Evolutionary conservation across 1,140 invertebrate species (phyloP).

Genomic region (Drosophila auraria): DNA sequence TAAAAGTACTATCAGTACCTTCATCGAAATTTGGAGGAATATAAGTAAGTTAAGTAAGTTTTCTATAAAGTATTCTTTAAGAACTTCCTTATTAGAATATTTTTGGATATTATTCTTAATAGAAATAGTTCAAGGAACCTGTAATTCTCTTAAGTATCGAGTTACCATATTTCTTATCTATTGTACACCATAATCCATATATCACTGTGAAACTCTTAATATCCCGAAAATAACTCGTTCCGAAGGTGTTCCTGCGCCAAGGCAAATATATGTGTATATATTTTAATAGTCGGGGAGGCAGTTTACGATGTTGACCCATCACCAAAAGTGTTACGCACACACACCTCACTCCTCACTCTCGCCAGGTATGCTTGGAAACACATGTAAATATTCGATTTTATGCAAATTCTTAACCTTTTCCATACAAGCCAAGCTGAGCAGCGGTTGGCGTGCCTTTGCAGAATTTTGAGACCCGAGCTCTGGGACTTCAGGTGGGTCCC

Average conservation of each 20-base stretch:
- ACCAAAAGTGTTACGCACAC: slow-evolving; percentile 47
- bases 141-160: background rate
- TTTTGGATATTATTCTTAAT: too few species aligned
- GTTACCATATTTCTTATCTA: background rate
- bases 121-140: background rate
- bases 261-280: background rate
- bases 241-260: background rate
- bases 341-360: slow-evolving; percentile 8
- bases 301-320: slow-evolving; percentile 60
- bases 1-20: too few species aligned
- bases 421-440: slow-evolving; percentile 34
- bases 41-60: too few species aligned
- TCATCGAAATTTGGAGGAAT: too few species aligned
- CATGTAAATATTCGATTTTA: slow-evolving; percentile 77
- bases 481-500: slow-evolving; percentile 9
- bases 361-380: slow-evolving; percentile 23
- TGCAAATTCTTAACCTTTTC: slow-evolving; percentile 78
- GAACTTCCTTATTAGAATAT: too few species aligned
- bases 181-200: background rate
- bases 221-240: background rate
- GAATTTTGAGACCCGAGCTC: slow-evolving; percentile 35
- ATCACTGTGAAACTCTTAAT: background rate
- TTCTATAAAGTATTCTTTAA: too few species aligned
- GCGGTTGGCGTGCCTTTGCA: slow-evolving; percentile 65
- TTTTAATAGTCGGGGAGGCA: slow-evolving; percentile 20